These are phyloP conservation scores for Gallinago solitaria DNA, from an alignment of 2,797 vertebrate genomes.

Conservation along the genomic window DNA sequence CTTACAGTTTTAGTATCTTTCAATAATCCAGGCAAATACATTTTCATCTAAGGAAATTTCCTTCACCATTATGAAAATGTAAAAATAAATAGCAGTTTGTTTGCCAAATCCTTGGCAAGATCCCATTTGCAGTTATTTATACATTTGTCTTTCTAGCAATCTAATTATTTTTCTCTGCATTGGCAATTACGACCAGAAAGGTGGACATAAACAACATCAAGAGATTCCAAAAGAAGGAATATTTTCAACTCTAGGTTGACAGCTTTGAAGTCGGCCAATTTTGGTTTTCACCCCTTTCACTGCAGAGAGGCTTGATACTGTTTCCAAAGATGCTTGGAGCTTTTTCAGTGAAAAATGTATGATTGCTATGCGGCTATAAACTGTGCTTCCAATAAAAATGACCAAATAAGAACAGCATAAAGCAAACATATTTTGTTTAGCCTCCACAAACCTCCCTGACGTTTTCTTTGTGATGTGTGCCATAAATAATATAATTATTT, in stretches of 20 bases:
- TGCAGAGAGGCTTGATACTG: neutral
- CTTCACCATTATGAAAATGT: neutral
- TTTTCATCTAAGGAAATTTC: neutral
- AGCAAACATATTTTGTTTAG: conserved; percentile 1
- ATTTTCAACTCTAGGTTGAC: neutral
- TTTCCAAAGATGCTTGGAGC: neutral
- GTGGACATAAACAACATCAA: neutral
- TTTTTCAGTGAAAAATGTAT: neutral
- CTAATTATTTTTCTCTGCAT: neutral
- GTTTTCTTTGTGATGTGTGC: neutral
- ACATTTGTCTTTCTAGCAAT: neutral
- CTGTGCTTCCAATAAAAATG: neutral
- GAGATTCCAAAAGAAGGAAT: neutral
- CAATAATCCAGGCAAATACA: neutral
- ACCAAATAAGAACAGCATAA: neutral
- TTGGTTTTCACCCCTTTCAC: neutral
- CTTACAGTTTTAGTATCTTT: neutral
- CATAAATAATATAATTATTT: neutral
- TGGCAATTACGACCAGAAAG: neutral
- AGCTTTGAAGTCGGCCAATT: neutral
- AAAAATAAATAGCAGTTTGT: neutral
- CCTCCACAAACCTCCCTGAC: neutral
- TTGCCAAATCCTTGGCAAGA: neutral
- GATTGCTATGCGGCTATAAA: neutral
- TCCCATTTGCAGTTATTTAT: neutral